Conservation (phyloP, 2,888 invertebrate genomes). For the Ommatoiulus sabulosus region DNA sequence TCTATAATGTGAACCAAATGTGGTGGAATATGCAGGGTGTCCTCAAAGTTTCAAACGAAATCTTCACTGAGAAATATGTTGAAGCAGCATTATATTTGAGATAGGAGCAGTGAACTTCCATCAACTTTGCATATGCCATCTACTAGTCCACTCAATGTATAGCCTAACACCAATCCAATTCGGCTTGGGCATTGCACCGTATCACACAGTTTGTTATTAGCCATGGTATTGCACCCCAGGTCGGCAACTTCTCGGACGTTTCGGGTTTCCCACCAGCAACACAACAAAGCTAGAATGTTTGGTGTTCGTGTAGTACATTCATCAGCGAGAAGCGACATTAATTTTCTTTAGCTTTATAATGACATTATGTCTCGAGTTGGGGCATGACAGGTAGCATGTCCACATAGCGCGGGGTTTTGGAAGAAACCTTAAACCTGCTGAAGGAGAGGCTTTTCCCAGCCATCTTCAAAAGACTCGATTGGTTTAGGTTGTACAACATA, state of each 20-base stretch:
- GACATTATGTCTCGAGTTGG: conserved; percentile 34
- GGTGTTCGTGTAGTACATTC: background rate
- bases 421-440: conserved; percentile 5
- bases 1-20: background rate
- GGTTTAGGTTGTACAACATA: background rate
- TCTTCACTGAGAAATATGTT: too few species aligned
- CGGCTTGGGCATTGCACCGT: background rate
- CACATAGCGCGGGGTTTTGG: background rate
- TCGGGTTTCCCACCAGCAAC: background rate
- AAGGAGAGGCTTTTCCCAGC: conserved; percentile 22
- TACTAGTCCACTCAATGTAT: background rate
- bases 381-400: conserved; percentile 39
- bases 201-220: background rate
- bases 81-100: too few species aligned
- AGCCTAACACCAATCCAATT: background rate
- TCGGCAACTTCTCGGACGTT: background rate
- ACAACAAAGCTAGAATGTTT: background rate
- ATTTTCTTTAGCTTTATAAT: conserved; percentile 42
- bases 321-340: conserved; percentile 31
- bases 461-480: conserved; percentile 27
- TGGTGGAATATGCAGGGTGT: background rate
- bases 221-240: background rate
- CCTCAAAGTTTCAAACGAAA: background rate
- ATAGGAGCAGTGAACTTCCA: too few species aligned
- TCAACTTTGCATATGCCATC: background rate